phyloP scores from a whole-genome alignment of 2,888 invertebrate species.

The Caenorhabditis sulstoni region DNA sequence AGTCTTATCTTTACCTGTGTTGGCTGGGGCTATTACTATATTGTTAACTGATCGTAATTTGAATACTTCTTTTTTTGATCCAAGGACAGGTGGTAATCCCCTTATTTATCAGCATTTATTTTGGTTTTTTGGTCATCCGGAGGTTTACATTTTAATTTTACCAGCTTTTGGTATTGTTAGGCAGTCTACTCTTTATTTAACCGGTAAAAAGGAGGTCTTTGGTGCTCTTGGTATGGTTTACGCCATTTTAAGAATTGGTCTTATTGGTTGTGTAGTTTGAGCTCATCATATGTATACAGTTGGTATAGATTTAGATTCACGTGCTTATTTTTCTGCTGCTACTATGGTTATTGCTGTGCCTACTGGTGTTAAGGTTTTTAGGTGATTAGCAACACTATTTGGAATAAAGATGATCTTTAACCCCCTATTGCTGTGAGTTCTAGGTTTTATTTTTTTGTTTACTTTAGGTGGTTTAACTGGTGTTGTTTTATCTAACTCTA shows the following conservation, averaged over 20 bases:
- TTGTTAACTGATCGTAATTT: constrained; percentile 88
- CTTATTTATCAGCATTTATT: constrained; percentile 90
- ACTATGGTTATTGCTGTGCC: constrained; percentile 92
- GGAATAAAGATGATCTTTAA: constrained; percentile 85
- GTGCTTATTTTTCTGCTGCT: constrained; percentile 89
- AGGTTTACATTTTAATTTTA: constrained; percentile 91
- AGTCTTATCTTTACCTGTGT: constrained; percentile 86
- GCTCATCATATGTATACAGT: constrained; percentile 91
- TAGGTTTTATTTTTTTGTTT: constrained; percentile 89
- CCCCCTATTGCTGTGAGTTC: constrained; percentile 85
- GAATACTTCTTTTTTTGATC: constrained; percentile 89
- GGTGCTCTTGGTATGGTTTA: constrained; percentile 84
- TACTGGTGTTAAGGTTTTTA: constrained; percentile 90
- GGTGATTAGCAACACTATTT: constrained; percentile 87
- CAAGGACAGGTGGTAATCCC: constrained; percentile 88
- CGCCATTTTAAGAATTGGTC: constrained; percentile 89
- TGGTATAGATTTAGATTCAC: constrained; percentile 89
- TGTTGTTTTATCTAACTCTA: constrained; percentile 86
- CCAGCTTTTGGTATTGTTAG: constrained; percentile 90
- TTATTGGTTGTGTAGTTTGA: constrained; percentile 90
- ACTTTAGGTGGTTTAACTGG: constrained; percentile 85
- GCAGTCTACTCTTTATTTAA: constrained; percentile 87
- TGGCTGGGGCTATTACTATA: constrained; percentile 89
- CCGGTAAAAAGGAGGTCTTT: constrained; percentile 81
- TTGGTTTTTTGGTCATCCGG: constrained; percentile 91